Evolutionary conservation across 2,797 vertebrate species (phyloP).

Genomic region (Agapornis canus): DNA sequence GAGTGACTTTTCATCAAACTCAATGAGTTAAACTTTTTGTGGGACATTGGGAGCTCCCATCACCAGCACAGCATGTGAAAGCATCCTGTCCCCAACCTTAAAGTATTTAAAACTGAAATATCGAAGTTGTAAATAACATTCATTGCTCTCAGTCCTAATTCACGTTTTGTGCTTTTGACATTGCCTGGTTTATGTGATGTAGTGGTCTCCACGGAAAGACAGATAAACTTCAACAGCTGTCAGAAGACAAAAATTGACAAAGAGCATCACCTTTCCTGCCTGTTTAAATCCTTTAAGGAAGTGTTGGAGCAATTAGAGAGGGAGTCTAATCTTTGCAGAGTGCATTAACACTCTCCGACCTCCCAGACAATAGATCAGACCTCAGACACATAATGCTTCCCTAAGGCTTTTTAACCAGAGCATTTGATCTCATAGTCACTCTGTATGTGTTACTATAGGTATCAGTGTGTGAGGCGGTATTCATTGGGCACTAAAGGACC

Average conservation of each 20-base stretch:
- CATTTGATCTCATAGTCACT: slow-evolving; percentile 72
- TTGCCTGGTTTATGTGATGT: slow-evolving; percentile 45
- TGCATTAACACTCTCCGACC: slow-evolving; percentile 94
- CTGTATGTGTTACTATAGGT: slow-evolving; percentile 17
- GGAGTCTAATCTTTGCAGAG: slow-evolving; percentile 94
- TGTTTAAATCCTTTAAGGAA: slow-evolving; percentile 82
- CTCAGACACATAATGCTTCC: slow-evolving; percentile 84
- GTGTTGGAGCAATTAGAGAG: slow-evolving; percentile 82
- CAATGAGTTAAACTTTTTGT: not conserved
- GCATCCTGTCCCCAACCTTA: not conserved
- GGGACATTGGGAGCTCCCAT: not conserved
- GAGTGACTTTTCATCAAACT: not conserved
- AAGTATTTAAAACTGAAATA: not conserved
- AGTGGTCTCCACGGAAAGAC: slow-evolving; percentile 71
- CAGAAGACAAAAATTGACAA: slow-evolving; percentile 76
- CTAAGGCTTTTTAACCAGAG: slow-evolving; percentile 77
- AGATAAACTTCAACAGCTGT: slow-evolving; percentile 74
- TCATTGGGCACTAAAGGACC: not conserved
- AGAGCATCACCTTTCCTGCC: slow-evolving; percentile 78
- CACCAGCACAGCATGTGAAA: not conserved
- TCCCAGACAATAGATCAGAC: slow-evolving; percentile 94
- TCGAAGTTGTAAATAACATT: not conserved
- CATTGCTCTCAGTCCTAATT: slow-evolving; percentile 1
- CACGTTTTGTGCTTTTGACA: slow-evolving; percentile 25
- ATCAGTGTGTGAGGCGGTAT: slow-evolving; percentile 1